phyloP scores from a whole-genome alignment of 2,888 invertebrate species.

The Scelioninae gen. 1 region DNA sequence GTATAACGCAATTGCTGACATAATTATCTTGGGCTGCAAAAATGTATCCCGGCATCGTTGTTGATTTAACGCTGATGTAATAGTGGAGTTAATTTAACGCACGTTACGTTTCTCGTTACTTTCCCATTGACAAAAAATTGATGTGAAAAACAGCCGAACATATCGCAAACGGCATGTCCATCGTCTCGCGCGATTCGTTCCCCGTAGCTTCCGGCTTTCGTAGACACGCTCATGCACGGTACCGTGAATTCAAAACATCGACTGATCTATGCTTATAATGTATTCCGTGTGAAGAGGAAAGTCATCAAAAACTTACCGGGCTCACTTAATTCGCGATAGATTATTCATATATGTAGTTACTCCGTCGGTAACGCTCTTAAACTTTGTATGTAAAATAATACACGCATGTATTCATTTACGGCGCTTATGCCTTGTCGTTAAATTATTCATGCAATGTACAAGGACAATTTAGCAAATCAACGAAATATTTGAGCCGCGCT shows the following conservation, averaged over 20 bases:
- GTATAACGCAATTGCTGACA: conserved; percentile 1
- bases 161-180: conserved; percentile 48
- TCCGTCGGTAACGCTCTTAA: conserved; percentile 53
- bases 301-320: conserved; percentile 68
- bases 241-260: conserved; percentile 60
- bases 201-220: conserved; percentile 57
- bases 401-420: conserved; percentile 54
- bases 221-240: conserved; percentile 51
- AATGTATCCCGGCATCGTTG: conserved; percentile 21
- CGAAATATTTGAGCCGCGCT: too few species aligned
- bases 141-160: conserved; percentile 26
- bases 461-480: conserved; percentile 35
- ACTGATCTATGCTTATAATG: conserved; percentile 52
- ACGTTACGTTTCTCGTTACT: conserved; percentile 44
- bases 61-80: conserved; percentile 17
- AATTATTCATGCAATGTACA: conserved; percentile 50
- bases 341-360: conserved; percentile 66
- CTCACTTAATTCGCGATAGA: conserved; percentile 63
- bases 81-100: conserved; percentile 47
- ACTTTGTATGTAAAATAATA: conserved; percentile 66
- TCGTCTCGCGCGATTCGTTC: conserved; percentile 52
- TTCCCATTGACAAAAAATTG: conserved; percentile 49
- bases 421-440: conserved; percentile 39
- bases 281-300: conserved; percentile 69
- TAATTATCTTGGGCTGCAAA: conserved; percentile 23